A percentile compares a stretch with the other conserved stretches of the same genome.
Evolutionary conservation across 2,797 vertebrate species (phyloP).

Genomic region (Silurus aristotelis): DNA sequence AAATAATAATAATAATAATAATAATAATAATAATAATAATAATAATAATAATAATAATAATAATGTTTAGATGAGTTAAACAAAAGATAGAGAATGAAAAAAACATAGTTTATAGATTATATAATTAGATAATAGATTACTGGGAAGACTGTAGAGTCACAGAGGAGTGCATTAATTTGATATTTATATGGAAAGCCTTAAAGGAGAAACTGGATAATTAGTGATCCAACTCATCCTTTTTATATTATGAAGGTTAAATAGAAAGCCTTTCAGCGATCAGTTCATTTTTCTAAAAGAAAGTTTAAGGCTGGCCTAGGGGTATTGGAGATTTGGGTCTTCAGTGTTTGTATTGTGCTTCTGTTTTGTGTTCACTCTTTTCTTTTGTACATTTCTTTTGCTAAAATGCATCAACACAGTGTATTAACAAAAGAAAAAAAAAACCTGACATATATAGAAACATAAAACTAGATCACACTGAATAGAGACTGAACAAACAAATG

Average conservation of each 20-base stretch:
- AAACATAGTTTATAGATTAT: not conserved
- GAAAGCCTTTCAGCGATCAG: not conserved
- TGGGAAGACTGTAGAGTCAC: not conserved
- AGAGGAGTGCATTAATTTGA: not conserved
- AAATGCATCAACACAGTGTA: not conserved
- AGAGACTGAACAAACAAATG: conserved; percentile 2
- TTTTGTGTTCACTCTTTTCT: not conserved
- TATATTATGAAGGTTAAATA: not conserved
- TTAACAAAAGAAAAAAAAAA: not conserved
- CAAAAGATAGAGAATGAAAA: not conserved
- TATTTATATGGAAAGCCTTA: not conserved
- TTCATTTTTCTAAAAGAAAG: conserved; percentile 3
- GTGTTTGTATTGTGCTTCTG: not conserved
- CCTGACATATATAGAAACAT: not conserved
- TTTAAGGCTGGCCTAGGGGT: not conserved
- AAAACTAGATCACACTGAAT: not conserved
- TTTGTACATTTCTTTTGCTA: not conserved
- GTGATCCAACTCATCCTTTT: not conserved
- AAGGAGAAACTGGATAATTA: conserved; percentile 1
- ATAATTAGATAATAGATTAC: not conserved
- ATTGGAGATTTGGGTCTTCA: not conserved
- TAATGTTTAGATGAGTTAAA: not conserved
- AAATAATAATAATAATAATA: not conserved
- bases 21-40: conserved; percentile 1
- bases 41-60: not conserved